Evolutionary conservation across 53 echinoderm and acorn worm genomes (phyloP).

Genomic region (Crossaster papposus): DNA sequence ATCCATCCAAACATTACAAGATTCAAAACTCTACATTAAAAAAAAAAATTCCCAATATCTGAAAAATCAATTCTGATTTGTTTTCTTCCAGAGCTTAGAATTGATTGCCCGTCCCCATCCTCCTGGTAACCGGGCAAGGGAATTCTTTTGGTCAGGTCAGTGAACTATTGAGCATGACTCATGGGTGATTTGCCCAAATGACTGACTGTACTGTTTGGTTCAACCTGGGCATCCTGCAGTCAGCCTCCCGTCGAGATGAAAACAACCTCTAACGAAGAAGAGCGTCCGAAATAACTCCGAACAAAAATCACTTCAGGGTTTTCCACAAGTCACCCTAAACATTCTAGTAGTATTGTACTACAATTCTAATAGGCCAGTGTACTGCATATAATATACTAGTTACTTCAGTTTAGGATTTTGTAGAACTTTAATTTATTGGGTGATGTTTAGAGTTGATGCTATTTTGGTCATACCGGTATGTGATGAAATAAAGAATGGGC

Average conservation of each 20-base stretch:
- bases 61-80: background rate
- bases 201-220: background rate
- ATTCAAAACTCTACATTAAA: background rate
- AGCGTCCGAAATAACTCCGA: background rate
- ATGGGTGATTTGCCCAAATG: background rate
- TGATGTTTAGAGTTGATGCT: too few species aligned
- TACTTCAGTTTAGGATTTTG: too few species aligned
- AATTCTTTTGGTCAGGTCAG: conserved; percentile 32
- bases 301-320: background rate
- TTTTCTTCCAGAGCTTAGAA: background rate
- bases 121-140: background rate
- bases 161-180: conserved; percentile 58
- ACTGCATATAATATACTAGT: too few species aligned
- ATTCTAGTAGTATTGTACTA: too few species aligned
- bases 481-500: too few species aligned
- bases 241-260: background rate
- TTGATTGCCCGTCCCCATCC: background rate
- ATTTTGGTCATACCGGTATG: too few species aligned
- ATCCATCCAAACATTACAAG: background rate
- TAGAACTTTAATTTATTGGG: too few species aligned
- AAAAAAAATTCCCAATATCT: background rate
- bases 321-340: background rate
- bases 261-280: background rate
- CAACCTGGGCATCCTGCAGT: background rate
- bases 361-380: too few species aligned